Evolutionary conservation across 2,888 invertebrate species (phyloP).

Genomic region (Drosophila infuscata): DNA sequence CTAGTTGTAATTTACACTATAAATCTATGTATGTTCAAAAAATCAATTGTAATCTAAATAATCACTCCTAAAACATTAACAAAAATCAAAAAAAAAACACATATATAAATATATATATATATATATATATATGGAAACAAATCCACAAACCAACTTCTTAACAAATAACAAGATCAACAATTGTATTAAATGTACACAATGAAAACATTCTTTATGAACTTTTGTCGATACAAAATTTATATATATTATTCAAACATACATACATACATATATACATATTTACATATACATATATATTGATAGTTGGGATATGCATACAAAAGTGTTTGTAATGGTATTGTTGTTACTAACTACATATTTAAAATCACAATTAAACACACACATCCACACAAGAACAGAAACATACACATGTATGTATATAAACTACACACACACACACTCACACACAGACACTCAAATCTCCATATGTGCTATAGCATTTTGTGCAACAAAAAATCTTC

Average conservation of each 20-base stretch:
- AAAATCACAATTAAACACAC: slow-evolving; percentile 22
- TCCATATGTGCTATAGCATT: slow-evolving; percentile 75
- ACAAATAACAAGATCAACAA: slow-evolving; percentile 26
- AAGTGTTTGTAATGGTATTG: slow-evolving; percentile 33
- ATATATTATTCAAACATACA: slow-evolving; percentile 42
- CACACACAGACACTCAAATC: slow-evolving; percentile 44
- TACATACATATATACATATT: slow-evolving; percentile 25
- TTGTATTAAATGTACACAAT: slow-evolving; percentile 67
- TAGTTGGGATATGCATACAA: slow-evolving; percentile 9
- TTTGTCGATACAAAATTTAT: slow-evolving; percentile 28
- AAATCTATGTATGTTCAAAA: slow-evolving; percentile 51
- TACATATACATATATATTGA: slow-evolving; percentile 43
- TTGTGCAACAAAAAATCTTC: slow-evolving; percentile 51
- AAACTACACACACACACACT: slow-evolving; percentile 20
- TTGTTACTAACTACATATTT: slow-evolving; percentile 31
- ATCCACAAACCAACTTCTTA: slow-evolving; percentile 16
- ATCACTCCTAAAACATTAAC: slow-evolving; percentile 45
- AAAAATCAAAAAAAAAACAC: slow-evolving; percentile 16
- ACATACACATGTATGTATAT: slow-evolving; percentile 20
- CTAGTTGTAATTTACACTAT: slow-evolving; percentile 54
- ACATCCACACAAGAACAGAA: slow-evolving; percentile 31
- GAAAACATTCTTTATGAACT: slow-evolving; percentile 36
- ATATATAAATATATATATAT: neutral
- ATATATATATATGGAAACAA: slow-evolving; percentile 1
- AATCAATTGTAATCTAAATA: slow-evolving; percentile 64